phyloP scores from a whole-genome alignment of 2,797 vertebrate species.

The Odontamblyopus rebecca region DNA sequence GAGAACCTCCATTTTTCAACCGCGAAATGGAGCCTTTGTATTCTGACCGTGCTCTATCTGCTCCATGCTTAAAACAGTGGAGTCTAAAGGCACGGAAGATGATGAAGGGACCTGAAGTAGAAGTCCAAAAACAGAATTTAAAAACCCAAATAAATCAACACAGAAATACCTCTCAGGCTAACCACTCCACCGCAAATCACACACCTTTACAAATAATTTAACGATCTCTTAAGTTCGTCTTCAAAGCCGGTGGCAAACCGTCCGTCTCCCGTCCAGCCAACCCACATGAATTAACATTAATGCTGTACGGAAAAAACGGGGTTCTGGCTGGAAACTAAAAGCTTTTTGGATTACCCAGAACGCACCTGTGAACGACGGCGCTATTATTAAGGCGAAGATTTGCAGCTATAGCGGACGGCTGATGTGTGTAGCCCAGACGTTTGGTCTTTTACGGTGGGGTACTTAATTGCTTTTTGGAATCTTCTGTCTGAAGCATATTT shows the following conservation, averaged over 20 bases:
- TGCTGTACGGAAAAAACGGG: not conserved
- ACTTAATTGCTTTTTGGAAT: conserved; percentile 57
- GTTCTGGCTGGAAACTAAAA: not conserved
- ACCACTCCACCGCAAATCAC: too few relatives aligned
- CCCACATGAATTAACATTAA: not conserved
- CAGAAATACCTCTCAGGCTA: too few relatives aligned
- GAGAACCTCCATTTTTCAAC: too few relatives aligned
- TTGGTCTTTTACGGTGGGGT: conserved; percentile 38
- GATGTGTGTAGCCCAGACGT: conserved; percentile 34
- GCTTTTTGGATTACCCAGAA: not conserved
- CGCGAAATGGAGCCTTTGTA: too few relatives aligned
- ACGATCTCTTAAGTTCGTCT: conserved; percentile 10
- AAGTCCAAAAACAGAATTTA: too few relatives aligned
- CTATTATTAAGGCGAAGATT: not conserved
- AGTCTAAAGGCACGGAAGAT: too few relatives aligned
- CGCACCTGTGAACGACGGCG: conserved; percentile 1
- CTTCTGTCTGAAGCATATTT: conserved; percentile 32
- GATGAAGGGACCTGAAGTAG: too few relatives aligned
- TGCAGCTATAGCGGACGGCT: conserved; percentile 3
- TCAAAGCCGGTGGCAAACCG: conserved; percentile 10
- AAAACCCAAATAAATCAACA: too few relatives aligned
- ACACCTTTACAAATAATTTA: too few relatives aligned
- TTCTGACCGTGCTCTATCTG: too few relatives aligned
- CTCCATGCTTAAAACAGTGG: too few relatives aligned
- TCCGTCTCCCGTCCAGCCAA: not conserved